Conservation (phyloP, 2,888 invertebrate genomes). For the Platerodrilus igneus region DNA sequence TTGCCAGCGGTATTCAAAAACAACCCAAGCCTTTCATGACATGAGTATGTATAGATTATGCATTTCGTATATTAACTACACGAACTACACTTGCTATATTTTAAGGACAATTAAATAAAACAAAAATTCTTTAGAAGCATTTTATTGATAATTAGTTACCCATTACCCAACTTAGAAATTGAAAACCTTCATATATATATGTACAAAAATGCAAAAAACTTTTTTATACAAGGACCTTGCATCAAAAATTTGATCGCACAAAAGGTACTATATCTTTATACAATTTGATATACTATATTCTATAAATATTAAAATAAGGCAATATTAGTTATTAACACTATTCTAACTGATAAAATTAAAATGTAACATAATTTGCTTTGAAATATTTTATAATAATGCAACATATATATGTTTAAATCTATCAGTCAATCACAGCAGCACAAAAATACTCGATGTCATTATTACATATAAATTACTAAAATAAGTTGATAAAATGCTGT, state of each 20-base stretch:
- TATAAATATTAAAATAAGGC: constrained; percentile 23
- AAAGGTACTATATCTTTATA: constrained; percentile 12
- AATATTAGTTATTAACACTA: constrained; percentile 11
- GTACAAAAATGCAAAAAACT: constrained; percentile 27
- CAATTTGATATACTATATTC: constrained; percentile 17
- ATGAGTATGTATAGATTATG: too few relatives aligned
- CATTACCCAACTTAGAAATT: constrained; percentile 32
- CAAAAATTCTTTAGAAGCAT: too few relatives aligned
- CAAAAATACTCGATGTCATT: not conserved
- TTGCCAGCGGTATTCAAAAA: too few relatives aligned
- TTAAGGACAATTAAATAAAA: too few relatives aligned
- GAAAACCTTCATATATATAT: constrained; percentile 27
- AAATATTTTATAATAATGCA: constrained; percentile 7
- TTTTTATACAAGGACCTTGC: constrained; percentile 25
- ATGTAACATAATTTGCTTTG: constrained; percentile 3
- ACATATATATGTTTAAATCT: not conserved
- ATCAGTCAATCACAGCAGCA: constrained; percentile 4
- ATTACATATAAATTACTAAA: not conserved
- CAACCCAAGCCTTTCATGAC: too few relatives aligned
- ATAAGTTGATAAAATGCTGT: constrained; percentile 6
- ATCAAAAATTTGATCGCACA: constrained; percentile 13
- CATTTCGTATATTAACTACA: too few relatives aligned
- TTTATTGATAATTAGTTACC: too few relatives aligned
- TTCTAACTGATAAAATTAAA: constrained; percentile 4
- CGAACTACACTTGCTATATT: too few relatives aligned